Evolutionary conservation across 2,113 vertebrate species (phyloP).

Genomic region (Cathartes aura): DNA sequence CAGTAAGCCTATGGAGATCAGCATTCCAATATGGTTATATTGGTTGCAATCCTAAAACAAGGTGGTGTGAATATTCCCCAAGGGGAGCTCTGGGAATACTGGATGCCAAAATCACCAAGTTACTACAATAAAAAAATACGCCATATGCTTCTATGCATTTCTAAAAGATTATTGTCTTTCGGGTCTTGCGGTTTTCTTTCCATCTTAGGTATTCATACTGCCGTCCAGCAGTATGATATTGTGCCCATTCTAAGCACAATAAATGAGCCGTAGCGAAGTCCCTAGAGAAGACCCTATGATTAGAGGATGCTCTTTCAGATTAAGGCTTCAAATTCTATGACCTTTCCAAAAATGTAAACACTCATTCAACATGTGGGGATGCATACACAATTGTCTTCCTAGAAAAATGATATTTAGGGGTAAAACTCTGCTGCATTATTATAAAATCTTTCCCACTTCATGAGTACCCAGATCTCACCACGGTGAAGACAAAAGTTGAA

Average conservation of each 20-base stretch:
- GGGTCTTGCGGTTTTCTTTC: neutral
- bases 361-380: neutral
- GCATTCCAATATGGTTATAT: neutral
- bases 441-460: neutral
- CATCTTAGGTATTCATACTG: neutral
- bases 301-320: neutral
- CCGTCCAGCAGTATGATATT: accelerated
- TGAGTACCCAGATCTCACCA: neutral
- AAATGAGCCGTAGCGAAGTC: neutral
- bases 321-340: neutral
- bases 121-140: neutral
- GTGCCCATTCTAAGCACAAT: neutral
- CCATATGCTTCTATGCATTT: neutral
- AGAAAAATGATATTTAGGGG: neutral
- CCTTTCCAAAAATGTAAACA: neutral
- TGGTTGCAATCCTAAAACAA: neutral
- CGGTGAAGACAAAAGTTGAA: neutral
- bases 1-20: neutral
- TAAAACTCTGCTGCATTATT: neutral
- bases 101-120: neutral
- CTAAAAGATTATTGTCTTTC: neutral
- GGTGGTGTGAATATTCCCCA: neutral
- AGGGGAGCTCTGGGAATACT: neutral
- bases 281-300: neutral
- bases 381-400: neutral